Evolutionary conservation across 1,140 invertebrate species (phyloP).

Genomic region (Penaeus vannamei): DNA sequence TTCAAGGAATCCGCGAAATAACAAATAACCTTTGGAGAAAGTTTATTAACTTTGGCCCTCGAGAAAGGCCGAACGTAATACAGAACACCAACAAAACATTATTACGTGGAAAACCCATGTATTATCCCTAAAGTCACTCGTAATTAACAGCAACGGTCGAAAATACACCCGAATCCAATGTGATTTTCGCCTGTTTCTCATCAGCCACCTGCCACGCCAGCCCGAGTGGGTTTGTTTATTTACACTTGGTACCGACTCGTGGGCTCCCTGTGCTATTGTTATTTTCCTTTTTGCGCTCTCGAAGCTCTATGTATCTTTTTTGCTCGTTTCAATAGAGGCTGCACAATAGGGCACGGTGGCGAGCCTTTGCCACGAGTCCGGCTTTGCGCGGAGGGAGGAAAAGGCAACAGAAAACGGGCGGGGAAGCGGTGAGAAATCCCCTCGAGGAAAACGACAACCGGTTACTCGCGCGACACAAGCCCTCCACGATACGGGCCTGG

Average conservation of each 20-base stretch:
- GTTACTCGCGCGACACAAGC: too few species aligned
- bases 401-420: neutral
- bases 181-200: neutral
- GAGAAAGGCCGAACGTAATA: neutral
- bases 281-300: neutral
- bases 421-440: neutral
- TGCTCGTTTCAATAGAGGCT: too few species aligned
- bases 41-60: too few species aligned
- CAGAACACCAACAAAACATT: conserved; percentile 6
- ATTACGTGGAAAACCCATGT: neutral
- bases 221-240: conserved; percentile 12
- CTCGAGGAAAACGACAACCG: neutral
- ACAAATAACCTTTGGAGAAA: too few species aligned
- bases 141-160: neutral
- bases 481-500: neutral
- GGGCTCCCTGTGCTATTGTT: neutral
- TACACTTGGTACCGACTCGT: conserved; percentile 12
- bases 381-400: too few species aligned
- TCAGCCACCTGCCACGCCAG: conserved; percentile 2
- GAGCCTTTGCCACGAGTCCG: too few species aligned
- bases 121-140: neutral
- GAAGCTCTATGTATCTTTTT: too few species aligned
- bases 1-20: too few species aligned
- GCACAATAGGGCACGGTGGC: too few species aligned
- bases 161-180: neutral